Evolutionary conservation across 2,113 vertebrate species (phyloP).

Genomic region (Corythaeola cristata): DNA sequence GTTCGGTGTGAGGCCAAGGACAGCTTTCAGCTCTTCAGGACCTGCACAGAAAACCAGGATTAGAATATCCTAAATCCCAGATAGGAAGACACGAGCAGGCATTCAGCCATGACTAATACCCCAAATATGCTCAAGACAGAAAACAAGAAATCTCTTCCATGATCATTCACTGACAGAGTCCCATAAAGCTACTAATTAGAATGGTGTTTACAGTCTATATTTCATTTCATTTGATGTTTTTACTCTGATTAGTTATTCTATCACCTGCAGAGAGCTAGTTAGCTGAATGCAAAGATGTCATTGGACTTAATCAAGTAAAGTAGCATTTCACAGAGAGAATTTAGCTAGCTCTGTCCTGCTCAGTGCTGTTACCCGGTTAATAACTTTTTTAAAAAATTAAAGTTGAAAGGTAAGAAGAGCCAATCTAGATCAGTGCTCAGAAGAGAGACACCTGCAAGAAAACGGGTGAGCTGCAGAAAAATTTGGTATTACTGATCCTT

Average conservation of each 20-base stretch:
- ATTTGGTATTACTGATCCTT: neutral
- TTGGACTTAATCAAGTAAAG: conserved; percentile 61
- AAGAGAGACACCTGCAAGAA: neutral
- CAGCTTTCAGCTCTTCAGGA: neutral
- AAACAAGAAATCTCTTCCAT: conserved; percentile 18
- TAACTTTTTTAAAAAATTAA: neutral
- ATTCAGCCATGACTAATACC: conserved; percentile 44
- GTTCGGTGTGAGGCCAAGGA: neutral
- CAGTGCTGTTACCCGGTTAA: neutral
- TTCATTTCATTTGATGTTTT: conserved; percentile 58
- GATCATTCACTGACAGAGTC: conserved; percentile 54
- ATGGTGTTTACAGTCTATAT: conserved; percentile 44
- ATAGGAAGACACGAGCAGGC: neutral
- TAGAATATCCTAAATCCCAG: neutral
- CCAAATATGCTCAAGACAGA: conserved; percentile 16
- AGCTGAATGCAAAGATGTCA: conserved; percentile 41
- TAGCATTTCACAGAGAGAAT: conserved; percentile 3
- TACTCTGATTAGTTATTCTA: conserved; percentile 63
- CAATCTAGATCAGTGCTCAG: neutral
- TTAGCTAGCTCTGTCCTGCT: conserved; percentile 4
- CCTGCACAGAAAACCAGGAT: neutral
- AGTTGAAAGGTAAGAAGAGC: conserved; percentile 2
- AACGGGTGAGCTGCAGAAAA: neutral
- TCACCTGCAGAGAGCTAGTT: conserved; percentile 67
- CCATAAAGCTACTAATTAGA: conserved; percentile 60